Conservation (phyloP, 2,797 vertebrate genomes). For the Corythornis leucogaster region DNA sequence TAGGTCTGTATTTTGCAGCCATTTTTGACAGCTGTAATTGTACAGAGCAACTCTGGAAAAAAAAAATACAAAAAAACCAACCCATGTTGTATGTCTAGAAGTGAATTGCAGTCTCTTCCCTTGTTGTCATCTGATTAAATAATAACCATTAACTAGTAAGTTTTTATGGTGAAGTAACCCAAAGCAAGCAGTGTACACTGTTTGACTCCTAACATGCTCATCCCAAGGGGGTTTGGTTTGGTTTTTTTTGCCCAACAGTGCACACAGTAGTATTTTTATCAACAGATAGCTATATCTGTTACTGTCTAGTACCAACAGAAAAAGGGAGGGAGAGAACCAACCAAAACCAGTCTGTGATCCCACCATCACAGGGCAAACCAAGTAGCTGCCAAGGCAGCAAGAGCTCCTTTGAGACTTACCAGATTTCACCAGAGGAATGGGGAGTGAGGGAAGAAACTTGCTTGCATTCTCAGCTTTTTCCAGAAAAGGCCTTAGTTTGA, state of each 20-base stretch:
- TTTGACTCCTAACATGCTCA: not conserved
- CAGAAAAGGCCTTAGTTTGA: constrained; percentile 76
- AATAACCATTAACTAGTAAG: not conserved
- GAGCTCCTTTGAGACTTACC: constrained; percentile 4
- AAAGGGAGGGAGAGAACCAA: not conserved
- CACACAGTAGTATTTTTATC: not conserved
- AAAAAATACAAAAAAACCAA: not conserved
- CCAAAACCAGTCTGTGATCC: not conserved
- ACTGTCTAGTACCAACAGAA: constrained; percentile 5
- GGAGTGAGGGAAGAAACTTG: not conserved
- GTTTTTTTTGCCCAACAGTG: not conserved
- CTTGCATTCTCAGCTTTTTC: constrained; percentile 50
- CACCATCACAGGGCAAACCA: not conserved
- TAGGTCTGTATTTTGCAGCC: constrained; percentile 23
- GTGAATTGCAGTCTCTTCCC: not conserved
- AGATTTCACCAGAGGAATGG: not conserved
- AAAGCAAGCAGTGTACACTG: not conserved
- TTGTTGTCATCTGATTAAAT: not conserved
- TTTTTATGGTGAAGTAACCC: not conserved
- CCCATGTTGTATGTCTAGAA: not conserved
- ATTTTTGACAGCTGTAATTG: constrained; percentile 27
- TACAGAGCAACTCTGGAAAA: not conserved
- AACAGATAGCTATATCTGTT: not conserved
- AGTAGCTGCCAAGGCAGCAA: not conserved
- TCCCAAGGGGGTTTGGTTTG: not conserved